Base-by-base conservation (phyloP, 2,797 vertebrate species). In the Botia kubotai region DNA sequence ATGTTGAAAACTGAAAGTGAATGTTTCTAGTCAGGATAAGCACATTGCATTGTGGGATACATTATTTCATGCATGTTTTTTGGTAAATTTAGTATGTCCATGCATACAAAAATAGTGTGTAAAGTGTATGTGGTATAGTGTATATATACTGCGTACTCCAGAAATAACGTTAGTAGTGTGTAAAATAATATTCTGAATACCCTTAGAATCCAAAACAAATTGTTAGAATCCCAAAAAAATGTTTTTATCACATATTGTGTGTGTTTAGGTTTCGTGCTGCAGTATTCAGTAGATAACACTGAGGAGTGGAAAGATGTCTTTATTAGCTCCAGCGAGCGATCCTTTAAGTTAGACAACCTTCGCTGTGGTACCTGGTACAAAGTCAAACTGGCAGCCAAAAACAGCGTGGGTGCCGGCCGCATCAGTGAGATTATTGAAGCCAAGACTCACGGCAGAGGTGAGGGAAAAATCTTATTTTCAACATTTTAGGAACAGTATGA, bases 371-470 rank as follows among this genome's bases (percentile, higher is more conserved):
- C 97, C 0, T 99, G 97, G 98, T 99, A 99, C 90, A 99, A 99
- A 93, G 96, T 99, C 84, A 99, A 99, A 91, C 92, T 99, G 89
- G 97, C 98, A 0, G 98, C 98, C 84, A 99, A 99, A 92, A 99
- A 99, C 94, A 98, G 97, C 0, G 98, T 99, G 0, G 98, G 98
- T 3, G 96, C 98, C 0, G 98, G 98, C 23, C 96, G 97, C 90
- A 99, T 99, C 94, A 99, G 97, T 6, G 97, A 99, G 93, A 99
- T 99, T 91, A 99, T 98, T 1, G 98, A 99, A 80, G 98, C 97
- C 87, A 99, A 99, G 93, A 99, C 98, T 33, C 97, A 98, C 0
- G 97, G 98, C 50, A 92, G 97, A 93, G 98, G 97, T 98, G 90
- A 92, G 88, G 3, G 48, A 6, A 63, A 14, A 16, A 5, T 16